Evolutionary conservation across 2,113 vertebrate genomes (phyloP).

Genomic region (Pomatostomus ruficeps): DNA sequence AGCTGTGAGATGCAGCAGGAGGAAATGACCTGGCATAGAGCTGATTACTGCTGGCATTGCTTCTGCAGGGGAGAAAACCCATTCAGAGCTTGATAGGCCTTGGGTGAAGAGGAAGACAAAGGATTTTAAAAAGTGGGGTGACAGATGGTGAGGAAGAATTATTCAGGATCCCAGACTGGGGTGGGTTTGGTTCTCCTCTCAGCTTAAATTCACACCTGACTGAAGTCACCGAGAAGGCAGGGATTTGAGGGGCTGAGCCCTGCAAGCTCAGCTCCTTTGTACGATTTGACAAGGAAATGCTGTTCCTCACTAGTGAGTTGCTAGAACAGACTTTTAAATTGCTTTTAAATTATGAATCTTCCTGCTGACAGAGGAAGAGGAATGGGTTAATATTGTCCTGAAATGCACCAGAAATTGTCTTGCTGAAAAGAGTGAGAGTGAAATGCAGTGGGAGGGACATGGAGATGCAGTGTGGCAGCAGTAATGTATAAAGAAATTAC

Average conservation of each 20-base stretch:
- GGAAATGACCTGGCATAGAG: neutral
- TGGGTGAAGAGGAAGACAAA: neutral
- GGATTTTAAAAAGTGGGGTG: neutral
- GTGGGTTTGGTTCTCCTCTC: neutral
- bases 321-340: neutral
- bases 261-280: neutral
- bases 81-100: neutral
- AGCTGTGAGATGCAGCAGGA: neutral
- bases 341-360: neutral
- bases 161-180: neutral
- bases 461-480: constrained; percentile 60
- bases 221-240: neutral
- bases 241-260: neutral
- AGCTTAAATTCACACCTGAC: constrained; percentile 3
- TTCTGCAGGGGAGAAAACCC: neutral
- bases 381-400: constrained; percentile 65
- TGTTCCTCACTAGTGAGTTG: neutral
- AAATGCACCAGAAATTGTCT: constrained; percentile 64
- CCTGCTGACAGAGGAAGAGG: neutral
- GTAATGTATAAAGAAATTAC: constrained; percentile 56
- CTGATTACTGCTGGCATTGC: neutral
- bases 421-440: constrained; percentile 45
- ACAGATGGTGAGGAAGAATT: neutral
- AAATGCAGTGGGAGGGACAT: constrained; percentile 64
- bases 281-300: neutral